phyloP scores from a whole-genome alignment of 2,113 vertebrate genomes.

The Otis tarda region DNA sequence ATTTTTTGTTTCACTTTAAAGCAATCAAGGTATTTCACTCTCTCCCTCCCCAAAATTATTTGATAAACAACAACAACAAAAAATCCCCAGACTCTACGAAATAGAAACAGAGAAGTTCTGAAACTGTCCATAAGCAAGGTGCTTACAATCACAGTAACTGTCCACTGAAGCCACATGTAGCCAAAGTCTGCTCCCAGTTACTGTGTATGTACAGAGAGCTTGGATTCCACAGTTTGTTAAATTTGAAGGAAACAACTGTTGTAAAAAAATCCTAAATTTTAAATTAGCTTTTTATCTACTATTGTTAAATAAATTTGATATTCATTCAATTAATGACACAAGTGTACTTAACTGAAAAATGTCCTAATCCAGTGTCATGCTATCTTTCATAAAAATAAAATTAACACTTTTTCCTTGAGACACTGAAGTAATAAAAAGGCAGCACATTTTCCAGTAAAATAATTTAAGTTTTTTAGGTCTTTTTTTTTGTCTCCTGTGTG shows the following conservation, averaged over 20 bases:
- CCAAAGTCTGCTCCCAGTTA: not conserved
- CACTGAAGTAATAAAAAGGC: conserved; percentile 36
- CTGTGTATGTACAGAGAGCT: not conserved
- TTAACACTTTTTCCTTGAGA: not conserved
- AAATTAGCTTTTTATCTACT: not conserved
- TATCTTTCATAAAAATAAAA: conserved; percentile 40
- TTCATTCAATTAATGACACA: conserved; percentile 3
- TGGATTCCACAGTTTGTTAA: not conserved
- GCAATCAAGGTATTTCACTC: not conserved
- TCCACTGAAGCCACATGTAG: not conserved
- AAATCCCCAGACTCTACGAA: not conserved
- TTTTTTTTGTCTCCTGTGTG: conserved; percentile 39
- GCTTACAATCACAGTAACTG: not conserved
- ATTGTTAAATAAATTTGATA: not conserved
- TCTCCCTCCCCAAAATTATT: not conserved
- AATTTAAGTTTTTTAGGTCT: conserved; percentile 57
- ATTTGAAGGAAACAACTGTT: not conserved
- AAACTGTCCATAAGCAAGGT: not conserved
- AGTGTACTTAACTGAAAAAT: conserved; percentile 13
- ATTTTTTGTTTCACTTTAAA: not conserved
- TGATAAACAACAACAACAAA: not conserved
- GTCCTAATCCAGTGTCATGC: not conserved
- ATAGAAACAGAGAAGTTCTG: not conserved
- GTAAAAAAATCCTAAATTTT: not conserved
- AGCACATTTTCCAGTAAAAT: conserved; percentile 46